Percentiles rank a stretch among this genome's conserved stretches.
Conservation (phyloP, 1,140 invertebrate species). For the Drosophila sturtevanti region DNA sequence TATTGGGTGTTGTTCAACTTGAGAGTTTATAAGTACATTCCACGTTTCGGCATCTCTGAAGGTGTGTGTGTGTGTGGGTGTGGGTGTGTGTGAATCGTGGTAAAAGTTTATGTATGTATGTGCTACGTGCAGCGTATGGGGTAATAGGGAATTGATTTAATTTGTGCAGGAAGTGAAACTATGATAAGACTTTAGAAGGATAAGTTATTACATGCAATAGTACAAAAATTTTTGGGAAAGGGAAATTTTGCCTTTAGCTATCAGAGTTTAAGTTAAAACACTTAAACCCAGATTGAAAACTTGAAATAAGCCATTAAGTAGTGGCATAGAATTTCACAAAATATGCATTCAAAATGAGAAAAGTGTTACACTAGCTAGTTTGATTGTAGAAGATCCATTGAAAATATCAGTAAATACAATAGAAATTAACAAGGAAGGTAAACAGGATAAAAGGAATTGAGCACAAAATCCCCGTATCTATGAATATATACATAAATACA, state of each 20-base stretch:
- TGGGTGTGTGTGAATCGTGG: neutral
- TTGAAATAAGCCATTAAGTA: neutral
- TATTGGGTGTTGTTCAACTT: conserved; percentile 30
- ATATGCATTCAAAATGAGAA: neutral
- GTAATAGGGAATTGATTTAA: conserved; percentile 51
- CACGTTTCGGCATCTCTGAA: conserved; percentile 13
- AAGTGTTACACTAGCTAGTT: neutral
- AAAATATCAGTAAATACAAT: too few relatives aligned
- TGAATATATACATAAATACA: too few relatives aligned
- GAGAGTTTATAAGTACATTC: conserved; percentile 15
- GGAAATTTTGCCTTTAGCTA: conserved; percentile 4
- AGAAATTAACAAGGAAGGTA: too few relatives aligned
- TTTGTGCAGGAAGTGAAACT: conserved; percentile 35
- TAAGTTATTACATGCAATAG: neutral
- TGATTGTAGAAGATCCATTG: too few relatives aligned
- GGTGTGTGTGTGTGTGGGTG: neutral
- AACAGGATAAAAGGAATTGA: too few relatives aligned
- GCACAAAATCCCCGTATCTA: too few relatives aligned
- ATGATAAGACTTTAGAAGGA: conserved; percentile 8
- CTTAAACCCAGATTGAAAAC: neutral
- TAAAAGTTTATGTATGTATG: conserved; percentile 27
- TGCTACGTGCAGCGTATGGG: conserved; percentile 24
- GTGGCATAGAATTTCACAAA: neutral
- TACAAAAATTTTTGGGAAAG: neutral
- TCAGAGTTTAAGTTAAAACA: conserved; percentile 5